A percentile compares a stretch with the other conserved stretches of the same genome.
These are phyloP conservation scores for Nemapogon koenigi DNA, from an alignment of 2,888 invertebrate genomes.

Conservation along the genomic window DNA sequence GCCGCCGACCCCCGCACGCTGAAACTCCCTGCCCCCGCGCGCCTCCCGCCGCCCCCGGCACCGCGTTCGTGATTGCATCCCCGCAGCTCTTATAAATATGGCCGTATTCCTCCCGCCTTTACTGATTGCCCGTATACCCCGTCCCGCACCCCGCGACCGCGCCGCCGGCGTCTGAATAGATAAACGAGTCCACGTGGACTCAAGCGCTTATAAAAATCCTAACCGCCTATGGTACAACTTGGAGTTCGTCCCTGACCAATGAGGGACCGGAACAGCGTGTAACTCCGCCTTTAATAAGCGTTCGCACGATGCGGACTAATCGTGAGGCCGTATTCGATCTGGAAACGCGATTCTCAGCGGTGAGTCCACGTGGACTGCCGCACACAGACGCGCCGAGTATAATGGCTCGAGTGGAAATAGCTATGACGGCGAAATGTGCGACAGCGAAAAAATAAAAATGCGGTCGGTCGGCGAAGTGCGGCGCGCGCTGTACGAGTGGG, in stretches of 20 bases:
- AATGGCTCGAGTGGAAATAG: constrained; percentile 66
- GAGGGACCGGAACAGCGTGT: constrained; percentile 36
- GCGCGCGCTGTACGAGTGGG: constrained; percentile 45
- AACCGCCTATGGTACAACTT: constrained; percentile 39
- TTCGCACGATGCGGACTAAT: constrained; percentile 45
- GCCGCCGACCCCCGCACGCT: constrained; percentile 65
- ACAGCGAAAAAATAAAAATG: constrained; percentile 67
- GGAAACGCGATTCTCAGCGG: constrained; percentile 33
- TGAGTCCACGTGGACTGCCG: constrained; percentile 59
- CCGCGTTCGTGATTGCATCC: constrained; percentile 66
- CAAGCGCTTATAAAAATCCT: constrained; percentile 61
- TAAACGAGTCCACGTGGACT: constrained; percentile 67
- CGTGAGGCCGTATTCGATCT: constrained; percentile 32
- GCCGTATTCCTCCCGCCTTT: constrained; percentile 67
- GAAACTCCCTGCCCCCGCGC: constrained; percentile 23
- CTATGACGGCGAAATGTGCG: constrained; percentile 67
- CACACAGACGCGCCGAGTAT: constrained; percentile 45
- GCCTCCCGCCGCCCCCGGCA: constrained; percentile 48
- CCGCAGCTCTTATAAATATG: constrained; percentile 68
- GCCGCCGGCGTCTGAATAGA: constrained; percentile 67
- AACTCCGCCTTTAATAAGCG: constrained; percentile 67
- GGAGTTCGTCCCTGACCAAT: constrained; percentile 33
- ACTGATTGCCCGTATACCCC: constrained; percentile 68
- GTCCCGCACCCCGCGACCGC: constrained; percentile 44
- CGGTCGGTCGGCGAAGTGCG: constrained; percentile 48